These are phyloP conservation scores for Ptiloglossa arizonensis DNA, from an alignment of 1,140 invertebrate genomes.

Conservation along the genomic window DNA sequence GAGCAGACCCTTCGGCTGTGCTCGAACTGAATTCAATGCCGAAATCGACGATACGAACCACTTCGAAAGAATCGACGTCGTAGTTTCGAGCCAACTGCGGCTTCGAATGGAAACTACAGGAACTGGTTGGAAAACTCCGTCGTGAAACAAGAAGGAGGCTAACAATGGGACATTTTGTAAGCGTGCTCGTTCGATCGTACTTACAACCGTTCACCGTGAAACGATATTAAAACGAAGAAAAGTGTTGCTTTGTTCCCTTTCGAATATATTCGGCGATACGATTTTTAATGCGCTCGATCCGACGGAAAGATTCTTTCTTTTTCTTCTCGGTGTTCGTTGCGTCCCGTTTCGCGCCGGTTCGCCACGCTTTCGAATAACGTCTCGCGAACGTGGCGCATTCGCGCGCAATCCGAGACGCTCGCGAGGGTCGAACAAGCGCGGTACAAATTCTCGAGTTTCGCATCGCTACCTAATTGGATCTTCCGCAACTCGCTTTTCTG, in stretches of 20 bases:
- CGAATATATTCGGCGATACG: no score
- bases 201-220: not conserved
- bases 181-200: conserved; percentile 29
- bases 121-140: conserved; percentile 39
- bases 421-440: no score
- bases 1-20: conserved; percentile 53
- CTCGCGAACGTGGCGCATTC: no score
- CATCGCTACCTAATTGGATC: no score
- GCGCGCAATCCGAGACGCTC: no score
- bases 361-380: no score
- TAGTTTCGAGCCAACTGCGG: conserved; percentile 44
- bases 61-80: conserved; percentile 53
- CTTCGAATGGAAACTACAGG: conserved; percentile 44
- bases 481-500: no score
- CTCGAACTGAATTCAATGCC: conserved; percentile 53
- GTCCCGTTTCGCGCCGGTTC: no score
- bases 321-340: no score
- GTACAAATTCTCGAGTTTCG: no score
- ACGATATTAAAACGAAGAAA: not conserved
- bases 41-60: conserved; percentile 66
- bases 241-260: not conserved
- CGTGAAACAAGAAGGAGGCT: conserved; percentile 43
- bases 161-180: conserved; percentile 54
- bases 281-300: no score
- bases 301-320: no score